Conservation (phyloP, 2,797 vertebrate genomes). For the Sebastes diploproa region DNA sequence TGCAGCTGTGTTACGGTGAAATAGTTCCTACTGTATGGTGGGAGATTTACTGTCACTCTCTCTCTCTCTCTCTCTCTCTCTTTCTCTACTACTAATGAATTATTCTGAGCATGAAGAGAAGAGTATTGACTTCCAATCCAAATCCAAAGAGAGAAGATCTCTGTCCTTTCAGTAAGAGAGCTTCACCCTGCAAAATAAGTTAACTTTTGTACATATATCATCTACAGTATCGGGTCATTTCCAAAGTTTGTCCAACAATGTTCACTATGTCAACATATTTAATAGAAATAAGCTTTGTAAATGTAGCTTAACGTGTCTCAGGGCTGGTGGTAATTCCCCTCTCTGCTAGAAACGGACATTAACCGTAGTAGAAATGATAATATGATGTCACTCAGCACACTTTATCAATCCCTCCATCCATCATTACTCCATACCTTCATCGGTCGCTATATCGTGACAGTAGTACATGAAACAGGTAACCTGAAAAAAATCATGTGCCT, state of each 20-base stretch:
- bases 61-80: no score
- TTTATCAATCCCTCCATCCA: no score
- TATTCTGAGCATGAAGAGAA: slow-evolving; percentile 5
- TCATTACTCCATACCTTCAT: no score
- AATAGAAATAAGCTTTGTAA: neutral
- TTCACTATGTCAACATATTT: neutral
- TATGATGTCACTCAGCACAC: no score
- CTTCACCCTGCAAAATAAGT: neutral
- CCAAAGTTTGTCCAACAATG: neutral
- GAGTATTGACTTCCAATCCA: neutral
- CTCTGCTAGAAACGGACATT: no score
- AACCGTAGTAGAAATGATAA: no score
- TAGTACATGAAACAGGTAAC: no score
- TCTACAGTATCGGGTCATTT: neutral
- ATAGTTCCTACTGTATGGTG: neutral
- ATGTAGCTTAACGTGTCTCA: no score
- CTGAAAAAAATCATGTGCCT: no score
- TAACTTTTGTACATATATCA: neutral
- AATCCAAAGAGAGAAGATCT: neutral
- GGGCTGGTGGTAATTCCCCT: no score
- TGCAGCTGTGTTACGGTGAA: neutral
- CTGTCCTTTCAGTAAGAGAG: neutral
- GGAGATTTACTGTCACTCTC: neutral
- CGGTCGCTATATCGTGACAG: no score
- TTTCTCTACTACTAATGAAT: neutral